Base-by-base conservation (phyloP, 2,113 vertebrate species). In the Sinocyclocheilus grahami region DNA sequence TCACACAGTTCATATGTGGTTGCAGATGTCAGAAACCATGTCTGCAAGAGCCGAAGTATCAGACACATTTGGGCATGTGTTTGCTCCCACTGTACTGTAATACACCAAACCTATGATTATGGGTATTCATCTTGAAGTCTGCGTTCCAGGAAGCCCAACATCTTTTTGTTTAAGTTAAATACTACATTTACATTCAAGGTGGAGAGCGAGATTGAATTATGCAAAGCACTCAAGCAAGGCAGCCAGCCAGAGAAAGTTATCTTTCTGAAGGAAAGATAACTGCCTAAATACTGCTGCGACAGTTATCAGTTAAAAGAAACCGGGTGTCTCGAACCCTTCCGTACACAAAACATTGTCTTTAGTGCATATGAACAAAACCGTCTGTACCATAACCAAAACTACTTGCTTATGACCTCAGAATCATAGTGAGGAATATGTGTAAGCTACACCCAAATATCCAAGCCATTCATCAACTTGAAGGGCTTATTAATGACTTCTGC, bases 21-120 rank as follows among this genome's bases (percentile, higher is more conserved):
- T 48, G 42, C 22, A 83, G 20, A 42, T 79, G 46, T 76, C 39
- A 89, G 77, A 78, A 88, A 72, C 42, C 87, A 89, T 84, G 89
- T 90, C 67, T 90, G 90, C 87, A 89, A 88, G 85, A 89, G 85
- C 86, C 85, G 42, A 77, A 87, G 86, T 63, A 88, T 88, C 55
- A 88, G 87, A 91, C 83, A 88, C 87, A 89, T 92, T 39, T 90
- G 90, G 89, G 89, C 42, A 85, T 83, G 81, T 71, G 80, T 72
- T 78, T 83, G 92, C 91, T 91, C 88, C 91, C 91, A 92, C 90
- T 91, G 88, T 87, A 90, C 90, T 78, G 88, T 88, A 80, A 86
- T 74, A 87, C 84, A 79, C 87, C 88, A 91, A 91, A 88, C 86
- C 89, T 84, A 87, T 90, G 85, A 93, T 93, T 93, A 92, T 90